Evolutionary conservation across 92 coral and sea anemone species (phyloP), one percentile per base, ranked within the genome.

Genomic region (Epizoanthus rinbou): DNA sequence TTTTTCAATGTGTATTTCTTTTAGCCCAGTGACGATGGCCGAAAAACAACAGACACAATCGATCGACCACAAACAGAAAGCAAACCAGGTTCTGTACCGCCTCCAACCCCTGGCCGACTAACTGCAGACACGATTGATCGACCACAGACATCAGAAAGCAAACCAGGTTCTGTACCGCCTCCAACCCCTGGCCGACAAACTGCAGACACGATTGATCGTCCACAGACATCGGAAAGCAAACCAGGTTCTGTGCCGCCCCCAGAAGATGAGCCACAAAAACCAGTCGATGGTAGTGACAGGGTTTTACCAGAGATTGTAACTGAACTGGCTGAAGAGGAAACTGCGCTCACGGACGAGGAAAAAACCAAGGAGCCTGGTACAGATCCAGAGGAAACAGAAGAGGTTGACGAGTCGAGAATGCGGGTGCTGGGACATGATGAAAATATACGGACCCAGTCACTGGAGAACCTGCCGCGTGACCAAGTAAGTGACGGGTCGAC

Each of bases 361-460:
- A 66, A 52, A 67, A 33, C 14, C 22, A 19, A 43, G 19, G 82
- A 84, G 52, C 54, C 69, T 59, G 81, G 72, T 64, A 75, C n/a
- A 24, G 87, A 90, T 24, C 88, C 80, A 35, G 62, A 47, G 3
- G 79, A 74, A 45, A 59, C 81, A 19, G 83, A 15, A 6, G 79
- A 87, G 52, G 87, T 87, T 31, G 91, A 80, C n/a, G 82, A 86
- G 25, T 85, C 95, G 15, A 92, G 91, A 80, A 91, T 95, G 98
- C 94, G 92, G 28, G 98, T 93, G 68, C 85, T 95, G 19, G 97
- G 98, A 54, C 95, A 95, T 67, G 98, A 95, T 76, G 98, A 95
- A 68, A 95, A 94, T 56, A 79, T 95, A 64, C 84, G 93, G 74
- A 95, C 98, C 60, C 85, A 89, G 75, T 84, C 90, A 18, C 52